These are phyloP conservation scores for Lathamus discolor DNA, from an alignment of 2,113 vertebrate species.

Conservation along the genomic window DNA sequence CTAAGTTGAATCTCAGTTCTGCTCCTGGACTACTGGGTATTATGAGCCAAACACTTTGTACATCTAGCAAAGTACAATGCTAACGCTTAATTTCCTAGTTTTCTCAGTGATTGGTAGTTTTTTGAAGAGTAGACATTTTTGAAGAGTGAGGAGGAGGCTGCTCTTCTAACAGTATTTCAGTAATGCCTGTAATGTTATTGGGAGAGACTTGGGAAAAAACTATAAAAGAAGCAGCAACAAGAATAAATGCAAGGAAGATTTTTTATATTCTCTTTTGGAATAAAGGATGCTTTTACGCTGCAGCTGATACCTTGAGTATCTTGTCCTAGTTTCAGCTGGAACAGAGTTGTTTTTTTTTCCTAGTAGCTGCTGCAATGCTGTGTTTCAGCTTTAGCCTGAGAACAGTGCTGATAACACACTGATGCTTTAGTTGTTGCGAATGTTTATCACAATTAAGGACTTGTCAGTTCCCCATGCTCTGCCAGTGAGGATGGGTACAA, in stretches of 20 bases:
- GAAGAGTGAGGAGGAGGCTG: background rate
- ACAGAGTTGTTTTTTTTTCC: background rate
- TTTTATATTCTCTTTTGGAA: background rate
- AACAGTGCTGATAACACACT: background rate
- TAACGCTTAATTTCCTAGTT: background rate
- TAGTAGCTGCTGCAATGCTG: background rate
- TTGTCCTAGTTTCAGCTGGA: background rate
- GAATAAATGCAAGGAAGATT: background rate
- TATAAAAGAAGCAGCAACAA: background rate
- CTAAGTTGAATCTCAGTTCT: background rate
- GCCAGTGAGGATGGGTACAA: background rate
- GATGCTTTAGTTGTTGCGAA: background rate
- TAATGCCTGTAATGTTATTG: background rate
- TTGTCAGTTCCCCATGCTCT: background rate
- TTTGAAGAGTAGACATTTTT: background rate
- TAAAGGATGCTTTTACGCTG: background rate
- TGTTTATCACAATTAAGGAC: background rate
- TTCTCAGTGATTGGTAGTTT: background rate
- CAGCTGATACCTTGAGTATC: background rate
- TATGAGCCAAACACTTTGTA: background rate
- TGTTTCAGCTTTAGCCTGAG: background rate
- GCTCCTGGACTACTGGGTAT: background rate
- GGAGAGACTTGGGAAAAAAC: background rate
- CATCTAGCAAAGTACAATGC: background rate
- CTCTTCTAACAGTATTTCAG: background rate